These are phyloP conservation scores for Amblyraja radiata DNA, from an alignment of 2,797 vertebrate species.

Conservation along the genomic window DNA sequence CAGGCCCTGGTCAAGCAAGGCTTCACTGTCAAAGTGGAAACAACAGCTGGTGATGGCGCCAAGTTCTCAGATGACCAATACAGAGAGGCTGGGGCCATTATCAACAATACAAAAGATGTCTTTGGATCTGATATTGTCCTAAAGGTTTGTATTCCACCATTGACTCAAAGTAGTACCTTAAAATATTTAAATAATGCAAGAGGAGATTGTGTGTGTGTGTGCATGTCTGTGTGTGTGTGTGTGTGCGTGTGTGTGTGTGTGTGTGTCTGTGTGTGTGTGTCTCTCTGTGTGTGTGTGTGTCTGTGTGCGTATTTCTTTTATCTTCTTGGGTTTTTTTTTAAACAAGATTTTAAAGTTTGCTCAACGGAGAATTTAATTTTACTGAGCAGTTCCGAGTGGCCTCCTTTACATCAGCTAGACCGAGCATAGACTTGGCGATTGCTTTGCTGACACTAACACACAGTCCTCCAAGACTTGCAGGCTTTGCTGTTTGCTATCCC, in stretches of 20 bases:
- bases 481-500: no score
- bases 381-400: neutral
- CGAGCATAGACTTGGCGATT: no score
- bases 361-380: neutral
- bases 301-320: no score
- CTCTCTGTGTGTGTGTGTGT: no score
- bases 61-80: slow-evolving; percentile 65
- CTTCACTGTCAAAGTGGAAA: slow-evolving; percentile 62
- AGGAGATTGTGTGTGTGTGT: no score
- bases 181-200: neutral
- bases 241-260: no score
- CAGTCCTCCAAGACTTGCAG: no score
- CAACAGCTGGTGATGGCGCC: slow-evolving; percentile 58
- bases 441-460: no score
- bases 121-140: slow-evolving; percentile 62
- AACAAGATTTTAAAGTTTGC: neutral
- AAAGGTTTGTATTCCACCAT: slow-evolving; percentile 49
- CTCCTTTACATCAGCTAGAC: no score
- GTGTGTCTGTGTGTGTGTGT: no score
- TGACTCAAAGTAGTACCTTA: neutral
- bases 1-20: slow-evolving; percentile 62
- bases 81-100: slow-evolving; percentile 52
- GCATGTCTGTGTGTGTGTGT: no score
- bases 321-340: neutral
- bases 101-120: slow-evolving; percentile 54